Base-by-base conservation (phyloP, 1,140 invertebrate species). In the Lordiphosa stackelbergi region DNA sequence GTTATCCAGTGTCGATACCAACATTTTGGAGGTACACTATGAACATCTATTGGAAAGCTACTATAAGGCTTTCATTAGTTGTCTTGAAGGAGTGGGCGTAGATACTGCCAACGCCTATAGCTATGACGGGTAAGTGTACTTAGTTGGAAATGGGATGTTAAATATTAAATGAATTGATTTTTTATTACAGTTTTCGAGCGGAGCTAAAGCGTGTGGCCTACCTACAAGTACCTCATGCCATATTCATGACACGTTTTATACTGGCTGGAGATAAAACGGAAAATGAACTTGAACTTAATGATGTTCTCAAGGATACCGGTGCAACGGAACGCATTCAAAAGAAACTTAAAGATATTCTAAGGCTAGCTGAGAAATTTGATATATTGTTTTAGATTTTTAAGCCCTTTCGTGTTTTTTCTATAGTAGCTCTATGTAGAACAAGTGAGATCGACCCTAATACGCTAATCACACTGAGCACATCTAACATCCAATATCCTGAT, bases 31-130 rank as follows among this genome's bases (percentile, higher is more conserved):
- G 1, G 52, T 88, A 16, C 55, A 90, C 53, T 85, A 88, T 11
- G 85, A 91, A 9, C 75, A 88, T 10, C 75, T 91, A 2, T 56
- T 91, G n/a, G 73, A 89, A 62, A 36, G 88, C 0, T 92, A 92
- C 73, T 89, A 91, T 55, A 69, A 89, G 0, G 85, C 62, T 1
- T 89, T 92, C 16, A 61, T 90, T 3, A 38, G 64, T 9, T 85
- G 54, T 35, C 88, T 83, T 34, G 62, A 40, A 31, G 57, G 75
- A 16, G 85, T 88, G 1, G 59, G 62, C 11, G 63, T 58, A 10
- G 12, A 58, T 22, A 69, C 59, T 1, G 6, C 22, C 12, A 28
- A 10, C 11, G 12, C 6, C 6, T 81, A 78, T 41, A 65, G 38
- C 9, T 79, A 58, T 35, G 13, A 69, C n/a, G 53, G 28, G 84